Evolutionary conservation across 92 coral and sea anemone genomes (phyloP).

Genomic region (Virgularia gustaviana): DNA sequence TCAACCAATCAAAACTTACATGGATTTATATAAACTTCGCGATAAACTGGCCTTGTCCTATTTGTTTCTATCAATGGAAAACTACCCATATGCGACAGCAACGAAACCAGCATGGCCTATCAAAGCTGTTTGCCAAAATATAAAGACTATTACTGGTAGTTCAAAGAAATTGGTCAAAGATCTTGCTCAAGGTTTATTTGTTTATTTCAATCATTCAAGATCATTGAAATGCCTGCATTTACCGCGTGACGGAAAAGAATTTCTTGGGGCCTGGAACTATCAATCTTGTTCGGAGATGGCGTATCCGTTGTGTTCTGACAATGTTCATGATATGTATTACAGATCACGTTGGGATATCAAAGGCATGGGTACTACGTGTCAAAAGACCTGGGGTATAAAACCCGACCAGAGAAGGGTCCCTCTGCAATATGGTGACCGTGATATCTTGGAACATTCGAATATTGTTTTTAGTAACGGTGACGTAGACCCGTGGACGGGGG

Average conservation of each 20-base stretch:
- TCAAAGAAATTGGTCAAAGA: not conserved
- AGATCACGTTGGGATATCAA: conserved; percentile 24
- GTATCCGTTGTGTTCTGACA: conserved; percentile 28
- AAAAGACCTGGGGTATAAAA: conserved; percentile 15
- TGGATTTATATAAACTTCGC: conserved; percentile 18
- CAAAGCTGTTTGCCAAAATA: conserved; percentile 29
- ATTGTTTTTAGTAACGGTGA: conserved; percentile 25
- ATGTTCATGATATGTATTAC: conserved; percentile 29
- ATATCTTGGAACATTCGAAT: conserved; percentile 32
- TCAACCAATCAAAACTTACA: not conserved
- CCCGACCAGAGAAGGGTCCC: conserved; percentile 19
- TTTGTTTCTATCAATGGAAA: conserved; percentile 31
- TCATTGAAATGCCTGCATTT: conserved; percentile 31
- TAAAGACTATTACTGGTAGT: not conserved
- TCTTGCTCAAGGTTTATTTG: conserved; percentile 7
- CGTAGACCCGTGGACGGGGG: conserved; percentile 33
- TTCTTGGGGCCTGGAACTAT: conserved; percentile 33
- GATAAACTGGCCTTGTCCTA: conserved; percentile 29
- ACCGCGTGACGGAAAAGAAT: conserved; percentile 27
- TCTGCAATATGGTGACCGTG: conserved; percentile 33
- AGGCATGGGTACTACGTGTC: conserved; percentile 9
- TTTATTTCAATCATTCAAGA: conserved; percentile 29
- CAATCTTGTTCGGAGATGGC: conserved; percentile 35
- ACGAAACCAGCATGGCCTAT: conserved; percentile 37
- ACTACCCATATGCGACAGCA: conserved; percentile 11